These are phyloP conservation scores for Cygnus olor DNA, from an alignment of 2,797 vertebrate species.

Conservation along the genomic window DNA sequence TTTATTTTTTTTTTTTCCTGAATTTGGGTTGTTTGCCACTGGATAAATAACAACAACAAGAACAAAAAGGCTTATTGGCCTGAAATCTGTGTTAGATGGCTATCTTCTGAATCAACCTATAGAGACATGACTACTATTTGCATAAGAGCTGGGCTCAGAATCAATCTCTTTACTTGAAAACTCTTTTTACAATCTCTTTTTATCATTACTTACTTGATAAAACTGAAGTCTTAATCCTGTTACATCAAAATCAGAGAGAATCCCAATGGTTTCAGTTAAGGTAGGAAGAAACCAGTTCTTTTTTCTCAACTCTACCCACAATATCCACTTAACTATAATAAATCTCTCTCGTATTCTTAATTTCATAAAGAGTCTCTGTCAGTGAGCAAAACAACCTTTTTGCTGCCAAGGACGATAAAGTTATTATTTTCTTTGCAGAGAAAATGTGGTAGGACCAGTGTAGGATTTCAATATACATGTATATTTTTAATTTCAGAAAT, in stretches of 20 bases:
- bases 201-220: neutral
- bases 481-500: neutral
- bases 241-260: neutral
- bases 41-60: neutral
- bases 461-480: neutral
- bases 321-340: neutral
- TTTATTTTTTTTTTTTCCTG: neutral
- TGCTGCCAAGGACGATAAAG: neutral
- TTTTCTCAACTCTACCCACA: neutral
- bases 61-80: neutral
- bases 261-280: neutral
- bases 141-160: neutral
- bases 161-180: neutral
- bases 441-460: neutral
- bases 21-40: neutral
- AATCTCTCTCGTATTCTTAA: neutral
- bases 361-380: neutral
- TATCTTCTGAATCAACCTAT: neutral
- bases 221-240: neutral
- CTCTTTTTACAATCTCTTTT: no score
- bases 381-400: neutral
- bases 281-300: accelerated
- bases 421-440: neutral
- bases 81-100: neutral
- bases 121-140: neutral